A percentile compares a stretch with the other conserved stretches of the same genome.
Conservation (phyloP, 2,888 invertebrate species). For the Metacarcinus magister region DNA sequence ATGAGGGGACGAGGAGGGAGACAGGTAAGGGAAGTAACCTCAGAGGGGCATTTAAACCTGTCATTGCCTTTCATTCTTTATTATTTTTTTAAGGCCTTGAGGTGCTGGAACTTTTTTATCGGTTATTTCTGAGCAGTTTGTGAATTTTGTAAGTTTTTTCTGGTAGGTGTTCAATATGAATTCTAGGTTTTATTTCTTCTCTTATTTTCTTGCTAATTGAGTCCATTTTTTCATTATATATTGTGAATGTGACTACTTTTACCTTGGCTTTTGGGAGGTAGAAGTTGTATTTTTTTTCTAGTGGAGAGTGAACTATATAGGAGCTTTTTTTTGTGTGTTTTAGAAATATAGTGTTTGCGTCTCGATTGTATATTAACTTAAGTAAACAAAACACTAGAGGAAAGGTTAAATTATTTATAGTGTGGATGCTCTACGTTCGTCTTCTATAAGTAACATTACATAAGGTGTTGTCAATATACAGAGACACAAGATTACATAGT, state of each 20-base stretch:
- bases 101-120: not conserved
- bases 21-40: not conserved
- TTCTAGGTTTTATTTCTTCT: too few relatives aligned
- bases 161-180: too few relatives aligned
- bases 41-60: not conserved
- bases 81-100: not conserved
- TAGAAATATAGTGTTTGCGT: not conserved
- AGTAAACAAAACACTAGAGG: not conserved
- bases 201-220: too few relatives aligned
- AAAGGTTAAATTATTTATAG: not conserved
- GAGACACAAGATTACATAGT: too few relatives aligned
- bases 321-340: not conserved
- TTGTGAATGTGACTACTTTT: too few relatives aligned
- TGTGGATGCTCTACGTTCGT: not conserved
- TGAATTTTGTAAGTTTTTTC: not conserved
- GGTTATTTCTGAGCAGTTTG: not conserved
- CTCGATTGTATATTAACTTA: not conserved
- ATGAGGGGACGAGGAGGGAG: not conserved
- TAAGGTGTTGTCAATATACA: not conserved
- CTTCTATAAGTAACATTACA: not conserved
- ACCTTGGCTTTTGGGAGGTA: not conserved
- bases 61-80: not conserved
- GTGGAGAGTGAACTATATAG: not conserved
- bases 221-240: too few relatives aligned
- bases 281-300: not conserved